Evolutionary conservation across 2,888 invertebrate genomes (phyloP), one percentile per base, ranked within the genome.

Genomic region (Agriopis marginaria): DNA sequence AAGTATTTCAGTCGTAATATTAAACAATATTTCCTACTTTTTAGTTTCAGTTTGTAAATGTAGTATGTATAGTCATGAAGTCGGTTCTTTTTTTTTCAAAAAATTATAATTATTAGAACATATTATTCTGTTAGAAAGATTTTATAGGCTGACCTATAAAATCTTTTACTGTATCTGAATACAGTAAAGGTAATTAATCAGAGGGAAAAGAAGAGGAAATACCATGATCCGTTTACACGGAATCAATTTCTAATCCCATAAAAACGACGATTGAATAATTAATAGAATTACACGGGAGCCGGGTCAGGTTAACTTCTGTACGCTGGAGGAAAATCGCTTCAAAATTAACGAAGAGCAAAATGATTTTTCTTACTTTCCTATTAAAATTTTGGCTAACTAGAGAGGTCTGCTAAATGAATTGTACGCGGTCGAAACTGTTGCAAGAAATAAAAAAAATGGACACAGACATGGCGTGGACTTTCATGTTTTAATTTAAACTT

Each of bases 401-500:
- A 53, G 42, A 55, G 44, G 67, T 54, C 44, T 49, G 68, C 61
- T 71, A 71, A 75, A 69, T 68, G 71, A 75, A 75, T 73, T 72
- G 64, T 54, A 69, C 58, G 56, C 59, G 70, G 59, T 47, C 69
- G 55, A 68, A 75, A 75, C 53, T 70, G 73, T 65, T 66, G 54
- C 54, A 72, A 74, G 73, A 71, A 75, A 74, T 63, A 60, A 74
- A 76, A 71, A 77, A 73, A 23, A 23, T 23, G 59, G 53, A 62
- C 42, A 51, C 44, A 44, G 62, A 62, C 64, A 62, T 44, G 51
- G 68, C 74, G 70, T 65, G 68, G 67, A 65, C 68, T 75, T 71
- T 69, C 74, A 64, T 76, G 75, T 77, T 77, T 77, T 77, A 77
- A 77, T 77, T 75, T 75, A 77, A 77, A 77, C 74, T 77, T 75